Conservation (phyloP, 2,888 invertebrate species). For the Imbricaverruca yamaguchii region DNA sequence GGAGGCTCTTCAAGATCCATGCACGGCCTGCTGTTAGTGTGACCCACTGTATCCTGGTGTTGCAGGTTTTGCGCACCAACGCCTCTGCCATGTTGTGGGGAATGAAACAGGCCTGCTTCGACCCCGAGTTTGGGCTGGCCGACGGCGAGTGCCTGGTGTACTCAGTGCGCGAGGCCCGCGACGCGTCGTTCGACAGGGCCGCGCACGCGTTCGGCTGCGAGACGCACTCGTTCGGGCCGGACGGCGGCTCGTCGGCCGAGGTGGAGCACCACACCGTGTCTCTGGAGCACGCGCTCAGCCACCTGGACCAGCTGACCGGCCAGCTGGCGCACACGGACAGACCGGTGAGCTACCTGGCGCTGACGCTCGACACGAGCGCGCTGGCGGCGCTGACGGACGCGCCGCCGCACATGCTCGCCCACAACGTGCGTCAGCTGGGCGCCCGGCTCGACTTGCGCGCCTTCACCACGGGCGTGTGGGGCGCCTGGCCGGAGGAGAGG, state of each 20-base stretch:
- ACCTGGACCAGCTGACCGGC: not conserved
- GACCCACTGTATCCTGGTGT: too few species aligned
- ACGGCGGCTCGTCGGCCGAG: conserved; percentile 7
- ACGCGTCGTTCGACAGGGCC: conserved; percentile 31
- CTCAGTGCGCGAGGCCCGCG: conserved; percentile 29
- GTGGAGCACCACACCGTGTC: not conserved
- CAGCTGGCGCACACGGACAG: not conserved
- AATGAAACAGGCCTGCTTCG: conserved; percentile 31
- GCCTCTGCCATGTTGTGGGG: not conserved
- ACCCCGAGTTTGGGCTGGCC: conserved; percentile 32
- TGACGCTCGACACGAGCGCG: not conserved
- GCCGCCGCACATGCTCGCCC: not conserved
- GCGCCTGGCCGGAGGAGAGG: not conserved
- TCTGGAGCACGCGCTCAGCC: not conserved
- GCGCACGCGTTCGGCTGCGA: conserved; percentile 33
- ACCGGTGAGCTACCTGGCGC: not conserved
- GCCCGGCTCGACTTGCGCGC: not conserved
- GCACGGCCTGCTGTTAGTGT: too few species aligned
- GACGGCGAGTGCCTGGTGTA: conserved; percentile 31
- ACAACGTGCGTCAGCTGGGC: conserved; percentile 15
- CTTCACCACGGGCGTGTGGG: not conserved
- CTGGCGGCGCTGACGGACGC: not conserved
- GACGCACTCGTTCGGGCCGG: conserved; percentile 30
- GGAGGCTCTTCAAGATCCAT: too few species aligned
- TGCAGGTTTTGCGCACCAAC: not conserved